These are phyloP conservation scores for Gnatocerus cornutus DNA, from an alignment of 2,888 invertebrate genomes.

Conservation along the genomic window DNA sequence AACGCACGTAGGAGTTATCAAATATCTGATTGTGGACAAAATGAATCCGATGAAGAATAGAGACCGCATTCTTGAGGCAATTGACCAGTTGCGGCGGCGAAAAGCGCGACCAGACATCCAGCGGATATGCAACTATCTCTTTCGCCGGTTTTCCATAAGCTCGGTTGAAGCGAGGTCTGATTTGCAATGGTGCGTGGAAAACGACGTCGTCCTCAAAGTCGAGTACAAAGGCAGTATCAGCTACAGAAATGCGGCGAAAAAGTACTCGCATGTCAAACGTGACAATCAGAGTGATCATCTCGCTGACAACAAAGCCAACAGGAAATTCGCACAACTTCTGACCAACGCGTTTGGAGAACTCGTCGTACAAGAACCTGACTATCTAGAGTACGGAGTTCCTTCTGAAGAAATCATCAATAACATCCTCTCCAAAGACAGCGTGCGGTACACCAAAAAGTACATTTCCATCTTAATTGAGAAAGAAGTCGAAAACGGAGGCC, in stretches of 20 bases:
- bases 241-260: constrained; percentile 86
- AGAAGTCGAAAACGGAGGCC: constrained; percentile 80
- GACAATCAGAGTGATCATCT: constrained; percentile 49
- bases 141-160: constrained; percentile 82
- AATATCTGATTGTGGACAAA: constrained; percentile 14
- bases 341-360: constrained; percentile 82
- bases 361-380: constrained; percentile 82
- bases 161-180: constrained; percentile 81
- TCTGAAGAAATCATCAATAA: constrained; percentile 79
- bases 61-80: constrained; percentile 86
- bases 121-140: constrained; percentile 87
- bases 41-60: constrained; percentile 77
- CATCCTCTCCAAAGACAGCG: constrained; percentile 77
- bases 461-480: constrained; percentile 79
- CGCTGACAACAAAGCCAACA: constrained; percentile 57
- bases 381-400: constrained; percentile 82
- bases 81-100: constrained; percentile 86
- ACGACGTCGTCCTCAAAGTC: constrained; percentile 85
- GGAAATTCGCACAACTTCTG: constrained; percentile 72
- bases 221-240: constrained; percentile 91
- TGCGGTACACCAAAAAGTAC: constrained; percentile 77
- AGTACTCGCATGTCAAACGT: constrained; percentile 73
- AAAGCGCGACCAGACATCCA: constrained; percentile 90
- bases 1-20: background rate
- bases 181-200: constrained; percentile 83